These are phyloP conservation scores for Dolichomitus sp. DNA, from an alignment of 2,888 invertebrate species.

Conservation along the genomic window DNA sequence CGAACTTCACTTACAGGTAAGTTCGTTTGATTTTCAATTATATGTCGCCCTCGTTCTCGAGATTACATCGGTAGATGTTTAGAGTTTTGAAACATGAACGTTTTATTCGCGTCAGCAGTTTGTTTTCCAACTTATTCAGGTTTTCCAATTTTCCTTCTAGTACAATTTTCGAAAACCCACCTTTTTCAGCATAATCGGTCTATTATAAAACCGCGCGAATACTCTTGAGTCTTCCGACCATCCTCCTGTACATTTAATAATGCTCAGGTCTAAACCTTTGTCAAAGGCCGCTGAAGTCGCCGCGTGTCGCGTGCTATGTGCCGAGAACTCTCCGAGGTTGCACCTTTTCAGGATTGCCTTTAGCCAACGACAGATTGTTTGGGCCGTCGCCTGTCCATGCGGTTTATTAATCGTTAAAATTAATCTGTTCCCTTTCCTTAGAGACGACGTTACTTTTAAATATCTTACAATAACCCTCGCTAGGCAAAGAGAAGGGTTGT, in stretches of 20 bases:
- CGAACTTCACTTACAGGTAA: no score
- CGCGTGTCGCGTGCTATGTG: slow-evolving; percentile 58
- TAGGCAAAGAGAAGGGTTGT: slow-evolving; percentile 41
- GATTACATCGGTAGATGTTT: not conserved
- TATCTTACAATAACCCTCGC: slow-evolving; percentile 27
- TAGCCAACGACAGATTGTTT: slow-evolving; percentile 54
- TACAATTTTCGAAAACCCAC: not conserved
- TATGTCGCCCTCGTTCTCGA: no score
- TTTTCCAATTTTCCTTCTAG: not conserved
- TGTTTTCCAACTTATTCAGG: not conserved
- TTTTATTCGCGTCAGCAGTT: not conserved
- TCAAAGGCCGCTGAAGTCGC: slow-evolving; percentile 47
- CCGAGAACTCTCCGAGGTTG: slow-evolving; percentile 28
- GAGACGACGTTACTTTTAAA: slow-evolving; percentile 20
- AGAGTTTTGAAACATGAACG: not conserved
- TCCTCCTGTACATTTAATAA: not conserved
- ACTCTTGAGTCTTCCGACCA: not conserved
- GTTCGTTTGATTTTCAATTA: no score
- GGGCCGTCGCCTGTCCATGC: slow-evolving; percentile 23
- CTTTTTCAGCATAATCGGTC: not conserved
- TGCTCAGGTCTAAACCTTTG: slow-evolving; percentile 42
- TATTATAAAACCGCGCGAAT: not conserved
- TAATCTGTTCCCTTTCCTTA: slow-evolving; percentile 34
- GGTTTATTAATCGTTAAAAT: slow-evolving; percentile 49
- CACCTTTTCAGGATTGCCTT: slow-evolving; percentile 30